phyloP scores from a whole-genome alignment of 2,113 vertebrate species.

The Zosterops pallidus region DNA sequence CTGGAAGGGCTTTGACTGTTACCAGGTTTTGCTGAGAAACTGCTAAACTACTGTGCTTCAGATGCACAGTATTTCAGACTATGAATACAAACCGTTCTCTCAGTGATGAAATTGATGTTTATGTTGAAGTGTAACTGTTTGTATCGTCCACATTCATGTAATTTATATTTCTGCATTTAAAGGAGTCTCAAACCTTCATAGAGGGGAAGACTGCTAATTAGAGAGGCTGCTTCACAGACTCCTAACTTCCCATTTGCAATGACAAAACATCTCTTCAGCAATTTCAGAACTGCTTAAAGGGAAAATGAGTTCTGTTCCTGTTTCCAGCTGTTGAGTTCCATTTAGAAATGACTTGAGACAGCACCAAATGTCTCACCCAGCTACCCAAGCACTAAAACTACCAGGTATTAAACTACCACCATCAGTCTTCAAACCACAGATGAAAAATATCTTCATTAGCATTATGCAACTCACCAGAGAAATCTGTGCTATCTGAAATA shows the following conservation, averaged over 20 bases:
- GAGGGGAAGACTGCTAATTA: neutral
- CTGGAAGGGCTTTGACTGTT: neutral
- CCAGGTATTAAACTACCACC: conserved; percentile 1
- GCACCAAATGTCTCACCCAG: neutral
- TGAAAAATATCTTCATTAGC: neutral
- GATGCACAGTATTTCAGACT: neutral
- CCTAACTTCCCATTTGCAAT: neutral
- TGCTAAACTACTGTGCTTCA: too few species aligned
- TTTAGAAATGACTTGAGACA: conserved; percentile 11
- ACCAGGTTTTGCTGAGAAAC: neutral
- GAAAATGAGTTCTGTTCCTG: conserved; percentile 19
- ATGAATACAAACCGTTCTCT: neutral
- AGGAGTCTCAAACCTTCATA: neutral
- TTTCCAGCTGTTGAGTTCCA: conserved; percentile 24
- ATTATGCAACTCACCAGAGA: neutral
- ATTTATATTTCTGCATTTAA: neutral
- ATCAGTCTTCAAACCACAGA: neutral
- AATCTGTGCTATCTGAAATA: neutral
- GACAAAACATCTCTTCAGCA: neutral
- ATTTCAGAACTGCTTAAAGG: conserved; percentile 27
- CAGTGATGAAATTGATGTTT: neutral
- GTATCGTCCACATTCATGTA: neutral
- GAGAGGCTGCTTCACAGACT: neutral
- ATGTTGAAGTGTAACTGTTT: neutral
- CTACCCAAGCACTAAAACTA: neutral